Conservation (phyloP, 2,797 vertebrate genomes). For the Thamnophis elegans region DNA sequence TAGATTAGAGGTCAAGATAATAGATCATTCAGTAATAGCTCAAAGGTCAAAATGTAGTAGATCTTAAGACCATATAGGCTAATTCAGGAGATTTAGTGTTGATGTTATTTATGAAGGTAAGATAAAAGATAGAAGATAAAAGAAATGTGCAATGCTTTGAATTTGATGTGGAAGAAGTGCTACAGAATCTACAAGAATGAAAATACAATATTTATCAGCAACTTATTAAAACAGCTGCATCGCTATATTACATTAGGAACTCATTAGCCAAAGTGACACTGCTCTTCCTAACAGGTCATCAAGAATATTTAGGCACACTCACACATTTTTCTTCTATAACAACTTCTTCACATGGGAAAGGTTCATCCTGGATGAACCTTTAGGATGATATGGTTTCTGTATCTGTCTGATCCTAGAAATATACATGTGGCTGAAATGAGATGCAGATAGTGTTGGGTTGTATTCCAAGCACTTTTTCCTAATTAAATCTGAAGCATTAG, state of each 20-base stretch:
- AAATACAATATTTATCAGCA: neutral
- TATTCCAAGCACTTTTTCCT: neutral
- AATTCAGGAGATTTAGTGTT: neutral
- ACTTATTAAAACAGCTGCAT: neutral
- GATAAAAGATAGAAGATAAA: neutral
- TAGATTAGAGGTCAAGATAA: neutral
- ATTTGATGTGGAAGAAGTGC: neutral
- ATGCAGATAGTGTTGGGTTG: neutral
- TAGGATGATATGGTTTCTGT: neutral
- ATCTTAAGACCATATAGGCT: neutral
- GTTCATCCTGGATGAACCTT: neutral
- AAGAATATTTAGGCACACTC: neutral
- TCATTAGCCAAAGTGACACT: neutral
- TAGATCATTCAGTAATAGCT: neutral
- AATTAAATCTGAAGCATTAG: neutral
- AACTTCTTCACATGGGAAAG: neutral
- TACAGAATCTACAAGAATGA: neutral
- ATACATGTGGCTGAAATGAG: neutral
- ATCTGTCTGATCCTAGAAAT: neutral
- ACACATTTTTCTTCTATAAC: neutral
- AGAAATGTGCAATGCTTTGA: neutral
- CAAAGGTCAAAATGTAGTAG: neutral
- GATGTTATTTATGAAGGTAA: neutral
- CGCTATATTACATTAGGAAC: neutral
- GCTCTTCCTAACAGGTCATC: neutral